These are phyloP conservation scores for Cydia splendana DNA, from an alignment of 1,140 invertebrate genomes.

Conservation along the genomic window DNA sequence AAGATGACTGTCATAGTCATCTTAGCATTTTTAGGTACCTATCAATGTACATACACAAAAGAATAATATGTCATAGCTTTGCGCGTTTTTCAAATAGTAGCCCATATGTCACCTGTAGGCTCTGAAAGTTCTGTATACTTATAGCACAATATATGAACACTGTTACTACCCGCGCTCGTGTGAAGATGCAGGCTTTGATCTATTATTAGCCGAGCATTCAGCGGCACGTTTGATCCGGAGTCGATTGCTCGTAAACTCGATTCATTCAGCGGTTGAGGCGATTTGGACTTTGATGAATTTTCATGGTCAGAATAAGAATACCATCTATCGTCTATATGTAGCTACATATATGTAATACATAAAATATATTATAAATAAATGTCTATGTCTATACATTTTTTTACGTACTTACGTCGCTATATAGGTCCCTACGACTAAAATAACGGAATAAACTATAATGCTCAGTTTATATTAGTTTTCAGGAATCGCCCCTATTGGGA, in stretches of 20 bases:
- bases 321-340: background rate
- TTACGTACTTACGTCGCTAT: too few species aligned
- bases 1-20: too few species aligned
- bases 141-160: background rate
- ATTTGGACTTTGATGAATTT: background rate
- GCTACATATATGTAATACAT: too few species aligned
- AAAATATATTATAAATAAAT: too few species aligned
- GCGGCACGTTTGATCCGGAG: background rate
- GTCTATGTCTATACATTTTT: too few species aligned
- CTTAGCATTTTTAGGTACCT: too few species aligned
- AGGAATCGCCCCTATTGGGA: too few species aligned
- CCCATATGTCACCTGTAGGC: background rate
- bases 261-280: constrained; percentile 6
- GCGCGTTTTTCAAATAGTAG: background rate
- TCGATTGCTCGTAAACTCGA: constrained; percentile 9
- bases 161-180: background rate
- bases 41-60: too few species aligned
- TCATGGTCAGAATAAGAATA: constrained; percentile 12
- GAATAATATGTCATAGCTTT: too few species aligned
- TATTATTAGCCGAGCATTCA: constrained; percentile 10
- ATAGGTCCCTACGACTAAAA: too few species aligned
- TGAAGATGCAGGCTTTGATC: constrained; percentile 18
- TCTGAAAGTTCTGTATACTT: background rate
- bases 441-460: too few species aligned
- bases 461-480: too few species aligned